Base-by-base conservation (phyloP, 2,113 vertebrate genomes). In the Isichthys henryi region DNA sequence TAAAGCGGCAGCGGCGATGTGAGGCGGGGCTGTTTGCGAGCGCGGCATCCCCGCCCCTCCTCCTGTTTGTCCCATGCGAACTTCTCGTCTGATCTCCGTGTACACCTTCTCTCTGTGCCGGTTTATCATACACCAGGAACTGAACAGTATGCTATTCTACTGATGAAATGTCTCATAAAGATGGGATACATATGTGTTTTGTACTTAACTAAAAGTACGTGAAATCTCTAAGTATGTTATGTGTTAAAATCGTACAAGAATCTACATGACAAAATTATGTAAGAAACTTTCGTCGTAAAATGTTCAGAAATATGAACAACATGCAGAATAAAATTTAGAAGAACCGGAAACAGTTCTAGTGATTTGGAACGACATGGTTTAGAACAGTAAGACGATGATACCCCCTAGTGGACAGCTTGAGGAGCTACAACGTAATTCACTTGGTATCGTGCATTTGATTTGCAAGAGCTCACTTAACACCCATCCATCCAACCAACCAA, bases 1-100 rank as follows among this genome's bases (percentile, higher is more conserved):
- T 85, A 88, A 62, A 91, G 89, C 92, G 91, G 93, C 89, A 92
- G 94, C 91, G 86, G 88, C 91, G 92, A 91, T 70, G 92, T 48
- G 93, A 92, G 94, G 87, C 56, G 87, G 52, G 87, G 87, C 85
- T 39, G 49, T 43, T 43, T 27, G 19, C 39, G 52, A 39, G 43
- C 43, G 46, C 84, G 21, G 13, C 70, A 43, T 62, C 62, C 85
- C 11, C 53, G 87, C 87, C 49, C 62, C 62, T 77, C 49, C 88
- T 53, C 3, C 49, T n/a, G 58, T 10, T 15, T 15, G 58, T 74
- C 62, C 15, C 45, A 17, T 15, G n/a, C 62, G 45, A 74, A 88
- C 43, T 88, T 70, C n/a, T 74, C 0, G 56, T 4, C 56, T 62
- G 56, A 62, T 62, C 23, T 62, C 56, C 21, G 11, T 15, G 31